These are phyloP conservation scores for Hyperopisus bebe DNA, from an alignment of 2,113 vertebrate genomes.

Conservation along the genomic window DNA sequence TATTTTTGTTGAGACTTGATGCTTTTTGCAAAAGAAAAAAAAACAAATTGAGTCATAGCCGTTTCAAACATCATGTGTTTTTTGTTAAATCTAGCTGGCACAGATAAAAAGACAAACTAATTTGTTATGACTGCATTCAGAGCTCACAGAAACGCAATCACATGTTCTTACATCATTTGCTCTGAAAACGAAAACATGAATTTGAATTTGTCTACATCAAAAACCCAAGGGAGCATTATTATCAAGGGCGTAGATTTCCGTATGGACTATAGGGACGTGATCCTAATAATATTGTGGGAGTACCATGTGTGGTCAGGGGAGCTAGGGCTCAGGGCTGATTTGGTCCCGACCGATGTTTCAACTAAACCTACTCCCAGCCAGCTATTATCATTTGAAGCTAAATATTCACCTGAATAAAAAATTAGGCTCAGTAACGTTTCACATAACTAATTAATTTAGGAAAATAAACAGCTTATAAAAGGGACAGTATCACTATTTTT, in stretches of 20 bases:
- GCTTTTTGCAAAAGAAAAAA: background rate
- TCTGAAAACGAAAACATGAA: background rate
- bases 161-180: background rate
- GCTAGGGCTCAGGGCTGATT: background rate
- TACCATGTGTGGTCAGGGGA: background rate
- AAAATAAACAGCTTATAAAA: no score
- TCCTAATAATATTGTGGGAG: background rate
- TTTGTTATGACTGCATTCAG: background rate
- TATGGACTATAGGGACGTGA: background rate
- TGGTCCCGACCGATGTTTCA: background rate
- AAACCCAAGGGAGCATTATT: background rate
- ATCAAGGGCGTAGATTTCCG: background rate
- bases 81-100: background rate
- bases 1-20: background rate
- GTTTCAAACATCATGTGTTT: background rate
- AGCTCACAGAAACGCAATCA: background rate
- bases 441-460: no score
- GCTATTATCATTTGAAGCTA: no score
- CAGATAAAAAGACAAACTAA: background rate
- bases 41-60: background rate
- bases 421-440: no score
- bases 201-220: background rate
- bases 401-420: no score
- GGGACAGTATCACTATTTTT: no score
- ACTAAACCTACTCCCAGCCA: background rate